phyloP scores from a whole-genome alignment of 2,113 vertebrate genomes.

The Semnornis frantzii region DNA sequence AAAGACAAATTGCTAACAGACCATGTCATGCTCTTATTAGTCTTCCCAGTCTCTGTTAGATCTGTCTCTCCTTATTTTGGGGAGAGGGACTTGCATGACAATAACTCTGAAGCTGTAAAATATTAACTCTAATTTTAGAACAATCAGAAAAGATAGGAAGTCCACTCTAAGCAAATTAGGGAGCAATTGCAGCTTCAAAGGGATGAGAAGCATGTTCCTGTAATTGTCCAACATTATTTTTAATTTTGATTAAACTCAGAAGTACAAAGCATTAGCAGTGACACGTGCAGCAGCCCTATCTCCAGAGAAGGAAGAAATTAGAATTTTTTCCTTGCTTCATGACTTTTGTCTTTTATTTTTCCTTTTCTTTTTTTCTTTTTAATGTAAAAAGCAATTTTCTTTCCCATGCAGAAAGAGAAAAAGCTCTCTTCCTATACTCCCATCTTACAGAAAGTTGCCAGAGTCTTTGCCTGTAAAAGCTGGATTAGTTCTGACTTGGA shows the following conservation, averaged over 20 bases:
- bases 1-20: neutral
- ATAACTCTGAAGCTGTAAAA: slow-evolving; percentile 33
- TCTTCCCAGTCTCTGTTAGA: neutral
- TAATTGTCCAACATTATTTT: slow-evolving; percentile 61
- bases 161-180: slow-evolving; percentile 48
- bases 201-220: slow-evolving; percentile 45
- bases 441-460: neutral
- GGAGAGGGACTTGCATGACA: neutral
- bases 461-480: neutral
- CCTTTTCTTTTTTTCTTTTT: neutral
- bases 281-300: neutral
- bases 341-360: neutral
- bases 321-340: neutral
- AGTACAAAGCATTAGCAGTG: slow-evolving; percentile 50
- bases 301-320: slow-evolving; percentile 36
- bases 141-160: slow-evolving; percentile 9
- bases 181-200: slow-evolving; percentile 57
- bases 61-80: neutral
- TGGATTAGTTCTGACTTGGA: neutral
- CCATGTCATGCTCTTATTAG: neutral
- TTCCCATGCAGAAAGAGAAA: neutral
- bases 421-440: neutral
- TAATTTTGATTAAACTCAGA: slow-evolving; percentile 57
- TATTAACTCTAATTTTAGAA: slow-evolving; percentile 56
- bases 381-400: neutral